phyloP scores from a whole-genome alignment of 2,113 vertebrate genomes.

The Limnothrissa miodon region DNA sequence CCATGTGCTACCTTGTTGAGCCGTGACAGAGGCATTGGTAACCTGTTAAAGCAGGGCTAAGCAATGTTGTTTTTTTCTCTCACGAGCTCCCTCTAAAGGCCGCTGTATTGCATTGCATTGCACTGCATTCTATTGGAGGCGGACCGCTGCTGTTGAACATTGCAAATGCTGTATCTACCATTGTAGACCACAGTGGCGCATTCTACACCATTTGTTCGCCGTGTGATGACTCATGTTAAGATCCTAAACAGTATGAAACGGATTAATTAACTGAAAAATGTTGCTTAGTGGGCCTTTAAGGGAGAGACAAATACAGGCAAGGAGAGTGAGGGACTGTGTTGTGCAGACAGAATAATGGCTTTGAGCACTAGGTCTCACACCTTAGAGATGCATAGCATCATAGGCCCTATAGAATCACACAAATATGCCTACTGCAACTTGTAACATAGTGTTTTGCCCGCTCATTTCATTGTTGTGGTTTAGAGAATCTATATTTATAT shows the following conservation, averaged over 20 bases:
- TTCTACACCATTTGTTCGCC: too few species aligned
- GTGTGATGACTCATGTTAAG: too few species aligned
- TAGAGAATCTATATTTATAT: background rate
- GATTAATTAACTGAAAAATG: too few species aligned
- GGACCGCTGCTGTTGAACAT: too few species aligned
- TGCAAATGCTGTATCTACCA: too few species aligned
- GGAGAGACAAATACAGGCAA: background rate
- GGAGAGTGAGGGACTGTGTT: background rate
- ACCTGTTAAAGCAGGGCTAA: background rate
- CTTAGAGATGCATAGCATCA: background rate
- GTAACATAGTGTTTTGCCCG: background rate
- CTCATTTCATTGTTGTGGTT: background rate
- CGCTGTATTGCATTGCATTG: too few species aligned
- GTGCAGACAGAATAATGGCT: background rate
- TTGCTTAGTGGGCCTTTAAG: too few species aligned
- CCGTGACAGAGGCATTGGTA: background rate
- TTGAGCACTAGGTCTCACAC: background rate
- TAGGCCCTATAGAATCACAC: background rate
- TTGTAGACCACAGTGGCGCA: too few species aligned
- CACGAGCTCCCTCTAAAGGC: too few species aligned
- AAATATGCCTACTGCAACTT: background rate
- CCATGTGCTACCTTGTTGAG: background rate
- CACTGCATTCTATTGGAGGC: too few species aligned
- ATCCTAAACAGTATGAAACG: too few species aligned
- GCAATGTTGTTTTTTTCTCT: too few species aligned